Evolutionary conservation across 2,888 invertebrate species (phyloP).

Genomic region (Leptinotarsa tumamoca): DNA sequence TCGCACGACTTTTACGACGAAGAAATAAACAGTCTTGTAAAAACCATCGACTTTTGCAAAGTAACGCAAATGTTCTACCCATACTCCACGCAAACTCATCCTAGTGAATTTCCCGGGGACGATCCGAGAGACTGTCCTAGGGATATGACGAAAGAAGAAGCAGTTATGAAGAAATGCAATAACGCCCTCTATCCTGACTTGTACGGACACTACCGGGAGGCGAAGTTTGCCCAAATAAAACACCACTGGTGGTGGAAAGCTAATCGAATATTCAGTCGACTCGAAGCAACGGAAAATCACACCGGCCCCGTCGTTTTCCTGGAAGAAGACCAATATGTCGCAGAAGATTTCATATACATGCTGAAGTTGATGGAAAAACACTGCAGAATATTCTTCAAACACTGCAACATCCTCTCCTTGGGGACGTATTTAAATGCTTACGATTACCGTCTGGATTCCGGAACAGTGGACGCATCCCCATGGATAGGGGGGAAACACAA

Average conservation of each 20-base stretch:
- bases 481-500: constrained; percentile 98
- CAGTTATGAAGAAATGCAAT: constrained; percentile 79
- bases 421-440: constrained; percentile 95
- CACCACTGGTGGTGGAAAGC: constrained; percentile 99
- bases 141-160: constrained; percentile 83
- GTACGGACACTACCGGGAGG: constrained; percentile 97
- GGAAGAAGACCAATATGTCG: constrained; percentile 98
- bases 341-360: constrained; percentile 93
- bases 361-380: constrained; percentile 83
- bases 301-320: constrained; percentile 90
- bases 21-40: constrained; percentile 90
- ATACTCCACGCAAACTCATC: constrained; percentile 94
- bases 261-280: constrained; percentile 90
- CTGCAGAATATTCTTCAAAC: constrained; percentile 82
- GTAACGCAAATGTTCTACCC: constrained; percentile 98
- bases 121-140: constrained; percentile 95
- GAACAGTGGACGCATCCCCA: constrained; percentile 72
- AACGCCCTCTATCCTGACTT: constrained; percentile 94
- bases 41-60: constrained; percentile 94
- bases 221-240: constrained; percentile 97
- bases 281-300: constrained; percentile 86
- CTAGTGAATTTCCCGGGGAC: constrained; percentile 91
- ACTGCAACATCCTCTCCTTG: constrained; percentile 92
- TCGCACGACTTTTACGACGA: constrained; percentile 96
- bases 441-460: constrained; percentile 83